These are phyloP conservation scores for Phorcus lineatus DNA, from an alignment of 2,888 invertebrate genomes.

Conservation along the genomic window DNA sequence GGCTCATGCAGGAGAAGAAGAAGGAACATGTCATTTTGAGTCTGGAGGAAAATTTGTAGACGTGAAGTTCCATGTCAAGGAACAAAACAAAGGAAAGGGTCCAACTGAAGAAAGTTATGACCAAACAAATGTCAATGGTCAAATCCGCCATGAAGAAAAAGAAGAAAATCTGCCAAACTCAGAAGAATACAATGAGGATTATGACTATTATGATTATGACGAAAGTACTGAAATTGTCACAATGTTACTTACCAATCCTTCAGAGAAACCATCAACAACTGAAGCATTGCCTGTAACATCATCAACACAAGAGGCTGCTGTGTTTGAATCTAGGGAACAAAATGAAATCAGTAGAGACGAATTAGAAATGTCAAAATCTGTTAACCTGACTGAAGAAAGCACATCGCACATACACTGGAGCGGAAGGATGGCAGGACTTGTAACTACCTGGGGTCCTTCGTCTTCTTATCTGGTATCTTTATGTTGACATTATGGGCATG, in stretches of 20 bases:
- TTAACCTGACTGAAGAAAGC: background rate
- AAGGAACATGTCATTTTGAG: conserved; percentile 12
- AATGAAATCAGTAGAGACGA: background rate
- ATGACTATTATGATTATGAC: conserved; percentile 8
- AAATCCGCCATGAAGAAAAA: too few relatives aligned
- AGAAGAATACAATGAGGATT: too few relatives aligned
- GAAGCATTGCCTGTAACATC: background rate
- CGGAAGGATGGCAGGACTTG: background rate
- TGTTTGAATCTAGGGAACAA: background rate
- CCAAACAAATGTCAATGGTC: too few relatives aligned
- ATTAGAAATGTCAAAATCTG: background rate
- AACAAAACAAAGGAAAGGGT: too few relatives aligned
- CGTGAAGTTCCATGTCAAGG: background rate
- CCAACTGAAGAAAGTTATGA: too few relatives aligned
- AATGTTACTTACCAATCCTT: background rate
- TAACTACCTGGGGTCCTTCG: background rate
- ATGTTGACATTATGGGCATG: too few relatives aligned
- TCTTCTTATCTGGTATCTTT: background rate
- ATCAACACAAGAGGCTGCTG: background rate
- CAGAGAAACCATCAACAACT: background rate
- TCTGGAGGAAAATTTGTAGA: background rate
- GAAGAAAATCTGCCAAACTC: too few relatives aligned
- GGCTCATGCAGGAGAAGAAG: background rate
- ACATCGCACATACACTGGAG: background rate
- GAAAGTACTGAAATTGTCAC: background rate